Percentiles rank a stretch among this genome's conserved stretches.
Conservation (phyloP, 2,888 invertebrate genomes). For the Lymantria monacha region DNA sequence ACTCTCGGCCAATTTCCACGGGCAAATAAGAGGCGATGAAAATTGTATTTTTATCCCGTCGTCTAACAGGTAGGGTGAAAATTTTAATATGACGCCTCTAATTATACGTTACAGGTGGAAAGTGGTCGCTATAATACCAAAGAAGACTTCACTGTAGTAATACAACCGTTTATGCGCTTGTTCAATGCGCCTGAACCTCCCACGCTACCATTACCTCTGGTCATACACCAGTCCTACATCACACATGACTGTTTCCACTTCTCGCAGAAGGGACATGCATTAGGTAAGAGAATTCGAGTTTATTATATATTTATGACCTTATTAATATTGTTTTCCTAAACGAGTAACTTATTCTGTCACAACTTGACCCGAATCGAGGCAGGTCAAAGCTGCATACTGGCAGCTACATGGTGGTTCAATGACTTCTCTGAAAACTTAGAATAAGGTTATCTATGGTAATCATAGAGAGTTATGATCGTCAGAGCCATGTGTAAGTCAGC, state of each 20-base stretch:
- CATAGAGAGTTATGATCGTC: no score
- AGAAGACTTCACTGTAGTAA: slow-evolving; percentile 87
- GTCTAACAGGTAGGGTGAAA: no score
- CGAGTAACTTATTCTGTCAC: no score
- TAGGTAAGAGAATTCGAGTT: slow-evolving; percentile 72
- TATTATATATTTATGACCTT: slow-evolving; percentile 54
- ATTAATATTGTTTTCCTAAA: slow-evolving; percentile 20
- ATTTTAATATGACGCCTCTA: background rate
- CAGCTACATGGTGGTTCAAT: no score
- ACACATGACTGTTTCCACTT: slow-evolving; percentile 91
- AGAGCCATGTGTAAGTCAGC: no score
- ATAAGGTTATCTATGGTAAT: no score
- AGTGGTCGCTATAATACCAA: slow-evolving; percentile 85
- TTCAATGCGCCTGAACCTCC: slow-evolving; percentile 83
- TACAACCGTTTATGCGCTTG: slow-evolving; percentile 87
- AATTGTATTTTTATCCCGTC: no score
- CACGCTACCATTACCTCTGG: slow-evolving; percentile 67
- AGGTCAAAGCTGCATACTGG: no score
- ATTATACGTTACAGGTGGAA: slow-evolving; percentile 60
- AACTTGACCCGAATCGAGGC: no score
- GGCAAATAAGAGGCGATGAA: no score
- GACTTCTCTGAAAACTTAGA: no score
- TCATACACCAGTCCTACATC: slow-evolving; percentile 86
- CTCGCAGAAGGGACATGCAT: slow-evolving; percentile 90
- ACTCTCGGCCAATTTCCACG: no score